Evolutionary conservation across 2,888 invertebrate genomes (phyloP), one percentile per base, ranked within the genome.

Genomic region (Melieria crassipennis): DNA sequence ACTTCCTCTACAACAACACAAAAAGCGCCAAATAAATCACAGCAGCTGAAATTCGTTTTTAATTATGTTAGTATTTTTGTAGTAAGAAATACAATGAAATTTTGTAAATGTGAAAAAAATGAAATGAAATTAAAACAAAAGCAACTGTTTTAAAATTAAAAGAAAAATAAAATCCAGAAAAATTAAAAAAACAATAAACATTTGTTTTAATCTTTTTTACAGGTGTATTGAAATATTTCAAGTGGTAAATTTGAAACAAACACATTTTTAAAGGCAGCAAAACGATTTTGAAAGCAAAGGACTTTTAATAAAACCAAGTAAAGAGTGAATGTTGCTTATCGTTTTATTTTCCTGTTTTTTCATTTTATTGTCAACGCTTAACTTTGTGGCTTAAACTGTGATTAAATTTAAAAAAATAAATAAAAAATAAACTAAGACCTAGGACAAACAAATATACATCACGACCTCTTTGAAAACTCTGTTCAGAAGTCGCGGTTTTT

Each of bases 1-100:
- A 30, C 30, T 30, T 30, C 30, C 30, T 30, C 30, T 30, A 30
- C 30, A 30, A 30, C 30, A 30, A 65, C n/a, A 45, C 65, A 77
- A 78, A 78, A 78, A 78, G 71, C 78, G 79, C 80, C 79, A 80
- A 79, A 81, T 80, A 79, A 77, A 79, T 76, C 77, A 80, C 79
- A 80, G 81, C 83, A 82, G 80, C 81, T 76, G 71, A 77, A 74
- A 79, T 75, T 74, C 71, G 71, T 75, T 81, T 79, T 82, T 80
- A 81, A 81, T 81, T 80, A 80, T 79, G 79, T 83, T 82, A 83
- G 84, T 81, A 81, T 84, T 83, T 82, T 73, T 76, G 81, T 83
- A 82, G 82, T 82, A 82, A 82, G 82, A 82, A 80, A 81, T 77
- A 81, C 79, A 81, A 77, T 79, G 79, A 81, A 82, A 78, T 57